Percentiles rank a stretch among this genome's conserved stretches.
These are phyloP conservation scores for Apeltes quadracus DNA, from an alignment of 2,113 vertebrate species.

Conservation along the genomic window DNA sequence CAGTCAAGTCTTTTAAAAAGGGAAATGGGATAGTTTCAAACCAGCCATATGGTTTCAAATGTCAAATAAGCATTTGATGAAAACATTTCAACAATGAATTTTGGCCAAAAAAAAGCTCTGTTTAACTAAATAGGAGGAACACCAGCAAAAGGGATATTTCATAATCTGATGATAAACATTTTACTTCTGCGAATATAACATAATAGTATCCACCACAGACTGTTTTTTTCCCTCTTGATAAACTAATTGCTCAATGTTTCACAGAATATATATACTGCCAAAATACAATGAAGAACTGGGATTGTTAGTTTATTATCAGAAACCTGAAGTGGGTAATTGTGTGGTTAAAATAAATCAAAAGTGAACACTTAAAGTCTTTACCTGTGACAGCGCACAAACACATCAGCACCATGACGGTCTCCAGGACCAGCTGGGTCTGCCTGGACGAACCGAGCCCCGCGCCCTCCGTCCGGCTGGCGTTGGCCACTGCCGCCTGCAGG, in stretches of 20 bases:
- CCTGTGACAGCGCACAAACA: slow-evolving; percentile 79
- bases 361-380: slow-evolving; percentile 32
- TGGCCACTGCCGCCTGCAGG: slow-evolving; percentile 25
- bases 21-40: background rate
- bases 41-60: background rate
- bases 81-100: background rate
- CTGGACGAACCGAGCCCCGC: slow-evolving; percentile 1
- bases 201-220: too few relatives aligned
- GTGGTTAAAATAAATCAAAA: background rate
- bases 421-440: slow-evolving; percentile 66
- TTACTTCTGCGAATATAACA: too few relatives aligned
- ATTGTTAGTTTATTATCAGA: background rate
- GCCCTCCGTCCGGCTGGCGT: slow-evolving; percentile 33
- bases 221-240: too few relatives aligned
- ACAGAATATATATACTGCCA: too few relatives aligned
- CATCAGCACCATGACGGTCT: slow-evolving; percentile 81
- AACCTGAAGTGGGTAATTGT: background rate
- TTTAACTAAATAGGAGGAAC: background rate
- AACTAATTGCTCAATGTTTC: too few relatives aligned
- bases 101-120: background rate
- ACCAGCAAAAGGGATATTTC: background rate
- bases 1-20: background rate
- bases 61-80: background rate
- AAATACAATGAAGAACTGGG: too few relatives aligned
- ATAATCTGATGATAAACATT: background rate